phyloP scores from a whole-genome alignment of 2,113 vertebrate genomes.

The Oncorhynchus tshawytscha region DNA sequence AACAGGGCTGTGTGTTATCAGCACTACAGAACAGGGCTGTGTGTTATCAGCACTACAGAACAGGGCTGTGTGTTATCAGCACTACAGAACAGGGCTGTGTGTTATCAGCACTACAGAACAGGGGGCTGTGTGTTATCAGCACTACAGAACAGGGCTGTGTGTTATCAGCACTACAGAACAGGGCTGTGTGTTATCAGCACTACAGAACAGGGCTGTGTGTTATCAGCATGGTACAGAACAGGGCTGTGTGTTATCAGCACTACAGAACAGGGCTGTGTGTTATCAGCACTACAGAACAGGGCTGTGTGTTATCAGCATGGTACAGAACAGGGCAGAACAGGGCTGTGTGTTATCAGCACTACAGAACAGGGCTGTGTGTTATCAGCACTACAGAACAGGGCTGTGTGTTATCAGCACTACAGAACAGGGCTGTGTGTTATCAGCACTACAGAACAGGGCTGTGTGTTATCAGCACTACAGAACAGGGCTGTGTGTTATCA shows the following conservation, averaged over 20 bases:
- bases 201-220: too few species aligned
- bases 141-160: too few species aligned
- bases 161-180: background rate
- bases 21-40: too few species aligned
- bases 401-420: background rate
- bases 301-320: background rate
- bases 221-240: background rate
- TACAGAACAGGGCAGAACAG: too few species aligned
- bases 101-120: background rate
- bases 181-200: background rate
- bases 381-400: background rate
- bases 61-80: background rate
- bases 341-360: conserved; percentile 1
- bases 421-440: conserved; percentile 2
- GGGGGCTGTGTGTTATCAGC: background rate
- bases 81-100: too few species aligned
- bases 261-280: too few species aligned
- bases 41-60: background rate
- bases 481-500: conserved; percentile 1
- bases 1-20: background rate
- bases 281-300: background rate
- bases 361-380: background rate
- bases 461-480: too few species aligned
- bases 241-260: background rate
- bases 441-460: background rate